A percentile compares a stretch with the other conserved stretches of the same genome.
Evolutionary conservation across 2,113 vertebrate species (phyloP).

Genomic region (Beaufortia kweichowensis): DNA sequence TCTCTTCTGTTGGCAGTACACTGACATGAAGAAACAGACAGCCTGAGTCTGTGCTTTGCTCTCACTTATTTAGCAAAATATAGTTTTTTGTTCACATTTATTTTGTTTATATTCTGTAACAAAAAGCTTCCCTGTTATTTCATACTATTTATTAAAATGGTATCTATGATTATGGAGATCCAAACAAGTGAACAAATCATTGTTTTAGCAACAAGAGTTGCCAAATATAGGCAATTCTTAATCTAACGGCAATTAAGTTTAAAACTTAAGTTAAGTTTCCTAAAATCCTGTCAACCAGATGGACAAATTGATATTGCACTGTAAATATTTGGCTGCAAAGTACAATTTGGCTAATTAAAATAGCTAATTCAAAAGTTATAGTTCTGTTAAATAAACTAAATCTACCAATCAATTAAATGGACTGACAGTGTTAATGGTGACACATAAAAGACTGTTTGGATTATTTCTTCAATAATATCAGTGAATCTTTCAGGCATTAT

Average conservation of each 20-base stretch:
- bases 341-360: too few species aligned
- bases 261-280: too few species aligned
- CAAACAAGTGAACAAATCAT: background rate
- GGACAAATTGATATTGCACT: too few species aligned
- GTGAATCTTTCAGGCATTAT: background rate
- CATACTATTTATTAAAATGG: background rate
- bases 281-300: too few species aligned
- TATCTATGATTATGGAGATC: background rate
- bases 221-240: background rate
- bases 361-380: background rate
- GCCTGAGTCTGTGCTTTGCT: background rate
- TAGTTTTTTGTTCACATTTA: background rate
- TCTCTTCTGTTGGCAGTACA: conserved; percentile 61
- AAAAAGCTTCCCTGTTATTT: background rate
- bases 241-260: too few species aligned
- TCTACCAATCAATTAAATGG: background rate
- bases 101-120: background rate
- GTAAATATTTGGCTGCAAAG: too few species aligned
- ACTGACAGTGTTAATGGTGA: background rate
- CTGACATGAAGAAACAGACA: conserved; percentile 31
- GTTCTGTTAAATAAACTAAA: background rate
- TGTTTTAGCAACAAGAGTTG: too few species aligned
- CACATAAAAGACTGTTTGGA: background rate
- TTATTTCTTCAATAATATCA: conserved; percentile 3
- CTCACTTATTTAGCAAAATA: background rate